phyloP scores from a whole-genome alignment of 2,797 vertebrate species.

The Nyctalus aviator region DNA sequence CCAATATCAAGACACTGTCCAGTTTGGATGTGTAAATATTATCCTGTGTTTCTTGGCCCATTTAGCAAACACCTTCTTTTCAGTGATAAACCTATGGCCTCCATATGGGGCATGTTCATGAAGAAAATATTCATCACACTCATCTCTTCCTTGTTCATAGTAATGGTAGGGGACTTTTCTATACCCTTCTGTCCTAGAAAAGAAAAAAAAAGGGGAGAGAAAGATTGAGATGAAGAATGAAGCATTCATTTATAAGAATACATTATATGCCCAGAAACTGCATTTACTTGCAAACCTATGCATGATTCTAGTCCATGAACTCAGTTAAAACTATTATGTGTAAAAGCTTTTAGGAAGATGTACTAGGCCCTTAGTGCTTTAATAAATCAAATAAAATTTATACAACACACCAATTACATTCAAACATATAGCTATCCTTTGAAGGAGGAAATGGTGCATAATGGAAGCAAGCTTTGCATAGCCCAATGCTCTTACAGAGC shows the following conservation, averaged over 20 bases:
- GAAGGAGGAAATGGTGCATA: neutral
- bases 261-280: conserved; percentile 55
- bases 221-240: conserved; percentile 58
- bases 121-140: conserved; percentile 96
- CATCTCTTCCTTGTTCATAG: conserved; percentile 95
- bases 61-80: conserved; percentile 97
- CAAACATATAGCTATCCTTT: conserved; percentile 27
- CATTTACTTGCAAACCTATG: conserved; percentile 72
- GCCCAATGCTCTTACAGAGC: neutral
- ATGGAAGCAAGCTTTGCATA: conserved; percentile 40
- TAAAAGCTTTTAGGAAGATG: conserved; percentile 77
- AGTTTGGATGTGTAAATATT: conserved; percentile 96
- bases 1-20: conserved; percentile 94
- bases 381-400: conserved; percentile 77
- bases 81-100: conserved; percentile 98
- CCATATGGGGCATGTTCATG: conserved; percentile 97
- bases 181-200: conserved; percentile 92
- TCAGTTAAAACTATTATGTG: conserved; percentile 76
- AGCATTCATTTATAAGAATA: conserved; percentile 68
- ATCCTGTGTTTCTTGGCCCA: conserved; percentile 96
- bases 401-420: conserved; percentile 67
- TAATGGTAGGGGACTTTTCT: conserved; percentile 98
- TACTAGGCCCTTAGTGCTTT: conserved; percentile 58
- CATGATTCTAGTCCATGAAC: conserved; percentile 54
- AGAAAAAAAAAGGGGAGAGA: conserved; percentile 51